Evolutionary conservation across 2,113 vertebrate species (phyloP).

Genomic region (Erpornis zantholeuca): DNA sequence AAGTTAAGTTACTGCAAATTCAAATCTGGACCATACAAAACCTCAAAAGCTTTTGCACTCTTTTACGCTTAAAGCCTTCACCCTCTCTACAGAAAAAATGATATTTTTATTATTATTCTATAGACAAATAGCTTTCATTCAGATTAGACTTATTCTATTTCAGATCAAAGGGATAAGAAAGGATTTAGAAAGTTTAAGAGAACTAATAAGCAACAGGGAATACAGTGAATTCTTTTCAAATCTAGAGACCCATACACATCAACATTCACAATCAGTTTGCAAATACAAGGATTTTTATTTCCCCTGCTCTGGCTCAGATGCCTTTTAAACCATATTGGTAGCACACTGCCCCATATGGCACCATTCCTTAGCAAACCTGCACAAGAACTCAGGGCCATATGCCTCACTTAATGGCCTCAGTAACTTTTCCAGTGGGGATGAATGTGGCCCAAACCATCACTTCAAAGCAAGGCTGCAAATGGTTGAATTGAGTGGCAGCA

Average conservation of each 20-base stretch:
- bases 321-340: not conserved
- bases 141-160: not conserved
- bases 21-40: not conserved
- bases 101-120: not conserved
- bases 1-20: not conserved
- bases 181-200: not conserved
- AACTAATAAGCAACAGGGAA: not conserved
- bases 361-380: not conserved
- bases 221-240: not conserved
- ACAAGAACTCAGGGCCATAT: not conserved
- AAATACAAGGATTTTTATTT: not conserved
- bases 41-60: not conserved
- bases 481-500: not conserved
- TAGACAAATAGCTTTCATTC: not conserved
- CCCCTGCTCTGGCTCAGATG: not conserved
- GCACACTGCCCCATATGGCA: not conserved
- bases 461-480: not conserved
- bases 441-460: not conserved
- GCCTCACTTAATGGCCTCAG: not conserved
- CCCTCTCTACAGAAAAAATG: not conserved
- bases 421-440: not conserved
- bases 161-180: not conserved
- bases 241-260: not conserved
- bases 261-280: not conserved
- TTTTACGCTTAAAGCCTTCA: not conserved